Evolutionary conservation across 2,888 invertebrate species (phyloP).

Genomic region (Synanthedon tipuliformis): DNA sequence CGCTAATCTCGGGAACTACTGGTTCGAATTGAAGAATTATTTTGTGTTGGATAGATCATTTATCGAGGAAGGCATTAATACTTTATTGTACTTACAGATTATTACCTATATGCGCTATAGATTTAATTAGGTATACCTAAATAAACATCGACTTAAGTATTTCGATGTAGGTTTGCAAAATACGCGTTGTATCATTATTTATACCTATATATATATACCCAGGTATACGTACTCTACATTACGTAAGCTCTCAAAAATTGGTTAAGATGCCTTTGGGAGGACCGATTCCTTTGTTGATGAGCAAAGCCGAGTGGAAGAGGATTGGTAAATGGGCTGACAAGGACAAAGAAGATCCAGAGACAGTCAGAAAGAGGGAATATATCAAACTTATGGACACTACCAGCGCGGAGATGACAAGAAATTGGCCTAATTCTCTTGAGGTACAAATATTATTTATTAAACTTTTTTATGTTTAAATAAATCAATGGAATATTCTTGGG

Average conservation of each 20-base stretch:
- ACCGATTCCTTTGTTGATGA: constrained; percentile 30
- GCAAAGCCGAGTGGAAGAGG: constrained; percentile 38
- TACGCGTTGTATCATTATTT: background rate
- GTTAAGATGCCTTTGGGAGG: constrained; percentile 4
- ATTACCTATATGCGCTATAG: too few relatives aligned
- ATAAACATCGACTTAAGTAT: too few relatives aligned
- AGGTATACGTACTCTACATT: too few relatives aligned
- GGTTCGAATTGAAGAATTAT: too few relatives aligned
- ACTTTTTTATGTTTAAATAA: too few relatives aligned
- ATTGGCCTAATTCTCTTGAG: constrained; percentile 59
- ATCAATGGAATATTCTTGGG: background rate
- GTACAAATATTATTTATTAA: constrained; percentile 9
- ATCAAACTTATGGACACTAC: constrained; percentile 29
- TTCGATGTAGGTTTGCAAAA: background rate
- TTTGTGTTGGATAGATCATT: too few relatives aligned
- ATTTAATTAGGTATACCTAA: background rate
- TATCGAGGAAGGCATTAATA: too few relatives aligned
- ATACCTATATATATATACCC: too few relatives aligned
- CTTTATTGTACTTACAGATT: too few relatives aligned
- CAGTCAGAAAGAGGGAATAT: constrained; percentile 31
- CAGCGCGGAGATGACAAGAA: constrained; percentile 45
- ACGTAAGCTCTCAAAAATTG: background rate
- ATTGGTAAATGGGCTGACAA: constrained; percentile 35
- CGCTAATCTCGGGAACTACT: too few relatives aligned
- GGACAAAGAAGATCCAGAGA: constrained; percentile 37